Percentiles rank a stretch among this genome's conserved stretches.
Conservation (phyloP, 1,140 invertebrate genomes). For the Hylaeus anthracinus region DNA sequence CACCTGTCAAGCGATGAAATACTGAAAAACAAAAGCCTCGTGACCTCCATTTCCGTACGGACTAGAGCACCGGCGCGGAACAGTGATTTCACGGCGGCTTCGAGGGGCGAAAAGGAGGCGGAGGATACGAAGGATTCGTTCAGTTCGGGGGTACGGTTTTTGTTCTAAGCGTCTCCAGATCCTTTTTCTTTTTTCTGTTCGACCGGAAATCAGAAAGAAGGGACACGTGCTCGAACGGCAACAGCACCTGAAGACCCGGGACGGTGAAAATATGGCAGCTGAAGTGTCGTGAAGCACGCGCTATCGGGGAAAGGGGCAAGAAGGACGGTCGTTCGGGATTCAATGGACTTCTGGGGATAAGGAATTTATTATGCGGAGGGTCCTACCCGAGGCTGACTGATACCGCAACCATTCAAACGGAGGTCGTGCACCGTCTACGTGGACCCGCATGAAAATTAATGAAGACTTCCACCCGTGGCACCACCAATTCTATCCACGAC, state of each 20-base stretch:
- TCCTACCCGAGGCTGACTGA: constrained; percentile 49
- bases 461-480: background rate
- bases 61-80: constrained; percentile 11
- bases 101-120: constrained; percentile 1
- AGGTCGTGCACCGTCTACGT: constrained; percentile 51
- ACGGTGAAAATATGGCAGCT: constrained; percentile 56
- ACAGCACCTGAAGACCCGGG: constrained; percentile 55
- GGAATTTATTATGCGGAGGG: constrained; percentile 68
- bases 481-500: background rate
- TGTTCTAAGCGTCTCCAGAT: constrained; percentile 49
- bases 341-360: constrained; percentile 62
- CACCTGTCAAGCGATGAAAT: background rate
- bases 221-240: constrained; percentile 63
- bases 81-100: constrained; percentile 20
- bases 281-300: constrained; percentile 65
- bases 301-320: constrained; percentile 57
- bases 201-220: constrained; percentile 53
- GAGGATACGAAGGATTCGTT: constrained; percentile 12
- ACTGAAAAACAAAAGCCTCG: background rate
- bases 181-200: constrained; percentile 5
- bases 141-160: constrained; percentile 40
- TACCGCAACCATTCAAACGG: constrained; percentile 56
- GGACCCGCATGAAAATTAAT: constrained; percentile 59
- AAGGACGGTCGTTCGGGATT: constrained; percentile 41
- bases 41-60: constrained; percentile 21